Conservation (phyloP, 2,888 invertebrate genomes). For the Asteroscopus sphinx region DNA sequence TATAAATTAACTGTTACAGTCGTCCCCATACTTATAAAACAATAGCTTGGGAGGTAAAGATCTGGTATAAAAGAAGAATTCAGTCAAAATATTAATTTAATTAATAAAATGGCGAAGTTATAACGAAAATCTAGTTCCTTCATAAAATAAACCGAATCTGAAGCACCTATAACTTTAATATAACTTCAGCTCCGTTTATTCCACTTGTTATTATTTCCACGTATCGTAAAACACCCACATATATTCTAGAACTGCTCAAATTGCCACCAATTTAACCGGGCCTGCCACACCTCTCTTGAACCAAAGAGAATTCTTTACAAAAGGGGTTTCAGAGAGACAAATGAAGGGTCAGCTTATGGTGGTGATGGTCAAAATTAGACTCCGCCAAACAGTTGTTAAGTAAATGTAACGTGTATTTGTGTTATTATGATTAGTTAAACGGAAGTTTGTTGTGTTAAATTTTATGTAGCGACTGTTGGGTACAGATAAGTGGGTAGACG, state of each 20-base stretch:
- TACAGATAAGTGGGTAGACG: background rate
- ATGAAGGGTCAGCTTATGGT: conserved; percentile 1
- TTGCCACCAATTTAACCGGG: background rate
- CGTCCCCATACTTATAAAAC: too few relatives aligned
- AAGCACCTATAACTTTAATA: background rate
- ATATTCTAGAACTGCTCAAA: background rate
- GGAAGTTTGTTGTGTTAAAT: conserved; percentile 2
- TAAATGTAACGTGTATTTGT: conserved; percentile 10
- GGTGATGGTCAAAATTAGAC: conserved; percentile 9
- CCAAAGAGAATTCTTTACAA: conserved; percentile 12
- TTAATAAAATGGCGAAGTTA: too few relatives aligned
- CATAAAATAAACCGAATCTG: too few relatives aligned
- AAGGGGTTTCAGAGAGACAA: background rate
- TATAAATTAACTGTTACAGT: too few relatives aligned
- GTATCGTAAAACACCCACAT: conserved; percentile 10
- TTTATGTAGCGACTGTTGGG: conserved; percentile 1
- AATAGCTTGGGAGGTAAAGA: too few relatives aligned
- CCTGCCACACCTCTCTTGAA: conserved; percentile 9
- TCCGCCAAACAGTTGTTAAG: conserved; percentile 3
- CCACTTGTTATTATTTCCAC: conserved; percentile 3
- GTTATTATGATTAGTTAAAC: conserved; percentile 11
- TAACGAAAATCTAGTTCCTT: too few relatives aligned
- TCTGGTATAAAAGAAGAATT: too few relatives aligned
- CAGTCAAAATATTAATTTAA: too few relatives aligned
- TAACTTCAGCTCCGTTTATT: background rate